Conservation (phyloP, 2,888 invertebrate genomes). For the Drosophila austrosaltans region DNA sequence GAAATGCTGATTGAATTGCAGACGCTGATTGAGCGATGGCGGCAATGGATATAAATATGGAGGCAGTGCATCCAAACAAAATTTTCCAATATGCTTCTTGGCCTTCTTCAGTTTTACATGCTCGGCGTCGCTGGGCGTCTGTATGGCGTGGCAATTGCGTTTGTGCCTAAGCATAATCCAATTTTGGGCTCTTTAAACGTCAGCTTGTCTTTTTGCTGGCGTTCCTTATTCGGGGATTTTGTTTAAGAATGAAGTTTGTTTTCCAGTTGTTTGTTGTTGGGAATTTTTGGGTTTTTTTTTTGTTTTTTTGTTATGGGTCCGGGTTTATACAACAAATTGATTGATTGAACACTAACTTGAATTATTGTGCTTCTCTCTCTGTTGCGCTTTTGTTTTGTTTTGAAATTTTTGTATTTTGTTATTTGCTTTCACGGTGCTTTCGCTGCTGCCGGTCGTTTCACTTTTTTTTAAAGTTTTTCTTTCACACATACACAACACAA, state of each 20-base stretch:
- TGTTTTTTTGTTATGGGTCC: background rate
- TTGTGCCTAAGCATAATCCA: slow-evolving; percentile 80
- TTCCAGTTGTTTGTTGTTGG: background rate
- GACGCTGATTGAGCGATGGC: slow-evolving; percentile 41
- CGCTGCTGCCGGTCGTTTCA: slow-evolving; percentile 77
- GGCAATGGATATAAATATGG: slow-evolving; percentile 28
- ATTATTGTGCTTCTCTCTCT: slow-evolving; percentile 14
- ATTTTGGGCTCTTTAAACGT: slow-evolving; percentile 57
- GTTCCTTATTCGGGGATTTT: slow-evolving; percentile 16
- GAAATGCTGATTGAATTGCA: slow-evolving; percentile 64
- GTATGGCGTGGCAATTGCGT: slow-evolving; percentile 54
- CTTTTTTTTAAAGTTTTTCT: slow-evolving; percentile 65
- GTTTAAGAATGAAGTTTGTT: background rate
- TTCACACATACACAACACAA: slow-evolving; percentile 26
- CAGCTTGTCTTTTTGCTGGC: slow-evolving; percentile 53
- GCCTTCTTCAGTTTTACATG: slow-evolving; percentile 66
- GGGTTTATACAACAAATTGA: slow-evolving; percentile 8
- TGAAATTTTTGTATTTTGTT: slow-evolving; percentile 19
- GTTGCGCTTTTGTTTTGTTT: slow-evolving; percentile 29
- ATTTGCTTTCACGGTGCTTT: slow-evolving; percentile 70
- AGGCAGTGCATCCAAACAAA: slow-evolving; percentile 50
- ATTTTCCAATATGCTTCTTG: slow-evolving; percentile 7
- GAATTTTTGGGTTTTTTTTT: background rate
- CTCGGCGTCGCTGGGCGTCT: slow-evolving; percentile 55
- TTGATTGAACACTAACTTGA: slow-evolving; percentile 21